A percentile compares a stretch with the other conserved stretches of the same genome.
Conservation (phyloP, 2,113 vertebrate genomes). For the Hemicordylus capensis region DNA sequence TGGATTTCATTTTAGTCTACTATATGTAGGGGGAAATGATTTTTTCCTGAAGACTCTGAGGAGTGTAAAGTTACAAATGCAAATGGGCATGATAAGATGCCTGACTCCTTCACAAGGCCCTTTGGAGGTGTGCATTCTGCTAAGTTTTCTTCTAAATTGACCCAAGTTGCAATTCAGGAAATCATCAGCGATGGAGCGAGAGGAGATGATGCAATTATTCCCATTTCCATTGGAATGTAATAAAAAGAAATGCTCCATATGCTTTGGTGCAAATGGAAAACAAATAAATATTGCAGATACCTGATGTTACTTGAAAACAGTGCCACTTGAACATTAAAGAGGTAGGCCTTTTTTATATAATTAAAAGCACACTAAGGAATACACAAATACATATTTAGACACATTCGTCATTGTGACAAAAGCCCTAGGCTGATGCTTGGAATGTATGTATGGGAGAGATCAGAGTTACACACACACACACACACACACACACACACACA, state of each 20-base stretch:
- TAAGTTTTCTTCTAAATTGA: neutral
- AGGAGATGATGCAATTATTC: neutral
- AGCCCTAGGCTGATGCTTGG: neutral
- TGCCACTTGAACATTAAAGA: neutral
- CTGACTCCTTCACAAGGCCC: neutral
- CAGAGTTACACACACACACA: neutral
- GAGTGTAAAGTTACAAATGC: conserved; percentile 44
- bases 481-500: too few relatives aligned
- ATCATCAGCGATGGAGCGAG: conserved; percentile 10
- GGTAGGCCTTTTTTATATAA: neutral
- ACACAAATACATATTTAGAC: conserved; percentile 8
- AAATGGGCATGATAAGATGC: conserved; percentile 23
- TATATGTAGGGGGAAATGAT: conserved; percentile 32
- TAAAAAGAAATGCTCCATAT: neutral
- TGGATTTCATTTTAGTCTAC: conserved; percentile 49
- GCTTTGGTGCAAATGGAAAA: neutral
- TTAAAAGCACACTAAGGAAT: neutral
- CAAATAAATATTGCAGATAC: neutral
- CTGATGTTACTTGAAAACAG: neutral
- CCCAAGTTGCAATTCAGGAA: neutral
- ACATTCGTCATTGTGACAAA: neutral
- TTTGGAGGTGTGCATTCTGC: neutral
- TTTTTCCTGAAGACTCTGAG: conserved; percentile 45
- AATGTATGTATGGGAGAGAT: neutral
- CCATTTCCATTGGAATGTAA: neutral